Percentiles rank a stretch among this genome's conserved stretches.
Evolutionary conservation across 1,140 invertebrate species (phyloP).

Genomic region (Glossosoma conforme): DNA sequence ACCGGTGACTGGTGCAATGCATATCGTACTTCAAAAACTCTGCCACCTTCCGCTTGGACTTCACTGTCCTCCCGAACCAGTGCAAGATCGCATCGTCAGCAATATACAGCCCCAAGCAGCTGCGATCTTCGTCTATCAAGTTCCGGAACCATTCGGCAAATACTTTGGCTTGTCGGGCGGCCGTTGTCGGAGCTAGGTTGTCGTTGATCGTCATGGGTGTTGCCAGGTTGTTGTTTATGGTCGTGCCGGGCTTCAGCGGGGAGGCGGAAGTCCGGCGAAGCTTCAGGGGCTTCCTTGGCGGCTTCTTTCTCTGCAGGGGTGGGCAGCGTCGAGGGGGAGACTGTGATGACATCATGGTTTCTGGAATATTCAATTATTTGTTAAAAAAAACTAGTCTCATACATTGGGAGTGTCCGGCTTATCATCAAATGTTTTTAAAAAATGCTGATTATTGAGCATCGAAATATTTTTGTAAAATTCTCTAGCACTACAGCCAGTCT

Average conservation of each 20-base stretch:
- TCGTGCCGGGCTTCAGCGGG: slow-evolving; percentile 1
- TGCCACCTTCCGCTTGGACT: slow-evolving; percentile 46
- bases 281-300: slow-evolving; percentile 1
- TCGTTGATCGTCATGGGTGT: slow-evolving; percentile 22
- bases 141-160: slow-evolving; percentile 44
- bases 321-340: neutral
- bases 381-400: too few relatives aligned
- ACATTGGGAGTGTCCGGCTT: too few relatives aligned
- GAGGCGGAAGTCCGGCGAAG: neutral
- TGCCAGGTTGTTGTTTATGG: slow-evolving; percentile 23
- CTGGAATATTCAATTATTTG: too few relatives aligned
- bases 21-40: slow-evolving; percentile 44
- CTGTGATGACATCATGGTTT: slow-evolving; percentile 1
- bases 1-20: slow-evolving; percentile 43
- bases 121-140: slow-evolving; percentile 43
- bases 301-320: neutral
- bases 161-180: slow-evolving; percentile 5
- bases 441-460: too few relatives aligned
- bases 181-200: slow-evolving; percentile 9
- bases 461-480: too few relatives aligned
- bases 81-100: slow-evolving; percentile 50
- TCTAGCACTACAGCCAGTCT: too few relatives aligned
- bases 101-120: slow-evolving; percentile 44
- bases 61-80: slow-evolving; percentile 55
- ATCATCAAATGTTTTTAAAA: too few relatives aligned